These are phyloP conservation scores for Acanthaster planci DNA, from an alignment of 35 echinoderm and acorn worm genomes.

Conservation along the genomic window DNA sequence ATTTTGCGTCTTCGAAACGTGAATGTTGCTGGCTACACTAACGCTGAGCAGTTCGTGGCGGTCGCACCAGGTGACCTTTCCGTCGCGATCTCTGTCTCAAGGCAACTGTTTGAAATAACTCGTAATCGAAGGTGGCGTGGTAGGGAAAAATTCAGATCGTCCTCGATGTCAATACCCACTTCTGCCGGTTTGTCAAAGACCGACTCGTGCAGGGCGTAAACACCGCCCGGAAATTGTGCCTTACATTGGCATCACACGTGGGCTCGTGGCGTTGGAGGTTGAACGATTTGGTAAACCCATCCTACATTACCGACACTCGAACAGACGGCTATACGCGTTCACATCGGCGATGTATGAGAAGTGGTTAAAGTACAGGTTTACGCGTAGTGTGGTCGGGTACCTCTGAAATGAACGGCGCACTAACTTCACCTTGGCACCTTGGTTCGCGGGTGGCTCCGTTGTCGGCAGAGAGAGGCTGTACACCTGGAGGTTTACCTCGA, in stretches of 20 bases:
- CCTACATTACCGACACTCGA: background rate
- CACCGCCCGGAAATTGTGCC: conserved; percentile 9
- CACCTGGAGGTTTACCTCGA: conserved; percentile 5
- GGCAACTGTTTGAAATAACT: conserved; percentile 28
- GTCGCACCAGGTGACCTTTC: background rate
- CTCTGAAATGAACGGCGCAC: background rate
- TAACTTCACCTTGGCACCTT: background rate
- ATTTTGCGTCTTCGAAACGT: background rate
- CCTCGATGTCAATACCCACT: conserved; percentile 24
- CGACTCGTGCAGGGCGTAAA: background rate
- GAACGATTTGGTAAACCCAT: background rate
- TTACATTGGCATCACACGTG: background rate
- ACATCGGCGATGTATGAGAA: conserved; percentile 2
- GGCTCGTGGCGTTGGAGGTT: background rate
- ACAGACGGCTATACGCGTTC: background rate
- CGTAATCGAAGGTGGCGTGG: conserved; percentile 32
- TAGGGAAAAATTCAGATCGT: conserved; percentile 30
- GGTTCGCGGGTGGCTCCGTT: background rate
- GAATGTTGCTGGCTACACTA: conserved; percentile 25
- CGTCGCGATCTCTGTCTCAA: background rate
- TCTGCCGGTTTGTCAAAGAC: conserved; percentile 33
- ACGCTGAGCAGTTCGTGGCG: conserved; percentile 31
- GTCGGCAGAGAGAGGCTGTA: background rate
- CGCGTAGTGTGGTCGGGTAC: background rate
- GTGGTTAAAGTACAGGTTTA: conserved; percentile 5